phyloP scores from a whole-genome alignment of 2,797 vertebrate species.

The Thripadectes ignobilis region DNA sequence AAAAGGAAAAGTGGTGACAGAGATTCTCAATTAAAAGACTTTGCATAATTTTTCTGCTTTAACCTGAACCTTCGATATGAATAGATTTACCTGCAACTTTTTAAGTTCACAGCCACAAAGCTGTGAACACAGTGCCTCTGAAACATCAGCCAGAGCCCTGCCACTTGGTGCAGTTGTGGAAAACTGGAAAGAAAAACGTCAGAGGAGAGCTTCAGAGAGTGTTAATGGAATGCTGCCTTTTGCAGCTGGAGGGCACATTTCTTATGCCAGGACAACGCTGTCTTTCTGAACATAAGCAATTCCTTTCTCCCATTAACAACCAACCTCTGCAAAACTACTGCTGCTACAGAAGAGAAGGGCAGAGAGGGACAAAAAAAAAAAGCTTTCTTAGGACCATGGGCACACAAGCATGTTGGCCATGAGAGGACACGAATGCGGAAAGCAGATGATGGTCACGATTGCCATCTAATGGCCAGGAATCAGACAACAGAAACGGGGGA shows the following conservation, averaged over 20 bases:
- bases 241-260: background rate
- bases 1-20: background rate
- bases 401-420: accelerated
- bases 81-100: background rate
- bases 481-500: background rate
- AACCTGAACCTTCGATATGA: accelerated
- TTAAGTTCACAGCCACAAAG: background rate
- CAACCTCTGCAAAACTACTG: background rate
- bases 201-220: background rate
- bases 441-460: background rate
- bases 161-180: background rate
- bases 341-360: background rate
- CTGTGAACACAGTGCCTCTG: background rate
- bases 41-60: background rate
- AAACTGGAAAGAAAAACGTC: background rate
- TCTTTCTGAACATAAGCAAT: background rate
- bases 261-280: background rate
- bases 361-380: background rate
- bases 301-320: background rate
- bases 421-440: accelerated
- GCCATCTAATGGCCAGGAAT: conserved; percentile 45
- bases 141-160: background rate
- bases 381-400: accelerated
- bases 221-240: background rate
- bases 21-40: background rate